Conservation (phyloP, 2,888 invertebrate species). For the Calliscelio sp. region DNA sequence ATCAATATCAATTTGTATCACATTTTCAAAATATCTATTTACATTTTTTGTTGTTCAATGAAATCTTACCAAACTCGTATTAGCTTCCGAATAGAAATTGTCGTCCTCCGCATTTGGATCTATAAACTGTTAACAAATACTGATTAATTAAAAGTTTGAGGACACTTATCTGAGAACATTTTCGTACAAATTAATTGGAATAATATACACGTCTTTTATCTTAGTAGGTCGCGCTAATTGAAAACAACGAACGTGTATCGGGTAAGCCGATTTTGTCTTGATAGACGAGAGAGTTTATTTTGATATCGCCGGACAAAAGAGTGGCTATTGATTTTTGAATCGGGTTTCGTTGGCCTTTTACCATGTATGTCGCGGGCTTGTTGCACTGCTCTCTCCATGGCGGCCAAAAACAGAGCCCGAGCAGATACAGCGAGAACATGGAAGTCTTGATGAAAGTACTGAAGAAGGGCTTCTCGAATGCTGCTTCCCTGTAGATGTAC, state of each 20-base stretch:
- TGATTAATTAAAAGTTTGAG: conserved; percentile 5
- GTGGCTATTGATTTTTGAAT: conserved; percentile 31
- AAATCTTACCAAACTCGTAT: conserved; percentile 88
- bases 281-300: conserved; percentile 28
- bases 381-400: conserved; percentile 96
- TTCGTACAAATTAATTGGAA: conserved; percentile 33
- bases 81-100: conserved; percentile 90
- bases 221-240: conserved; percentile 52
- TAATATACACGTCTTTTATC: conserved; percentile 29
- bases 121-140: conserved; percentile 87
- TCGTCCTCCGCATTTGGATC: conserved; percentile 93
- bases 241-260: conserved; percentile 23
- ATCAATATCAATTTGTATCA: no score
- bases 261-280: conserved; percentile 41
- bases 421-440: conserved; percentile 96
- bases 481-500: conserved; percentile 94
- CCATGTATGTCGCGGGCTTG: conserved; percentile 90
- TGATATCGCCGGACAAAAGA: conserved; percentile 18
- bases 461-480: conserved; percentile 97
- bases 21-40: no score
- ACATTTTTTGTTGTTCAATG: no score
- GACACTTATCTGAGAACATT: background rate
- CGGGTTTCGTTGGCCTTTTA: conserved; percentile 81
- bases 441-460: conserved; percentile 98
- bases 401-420: conserved; percentile 95